phyloP scores from a whole-genome alignment of 2,888 invertebrate genomes.

The Allacma fusca region DNA sequence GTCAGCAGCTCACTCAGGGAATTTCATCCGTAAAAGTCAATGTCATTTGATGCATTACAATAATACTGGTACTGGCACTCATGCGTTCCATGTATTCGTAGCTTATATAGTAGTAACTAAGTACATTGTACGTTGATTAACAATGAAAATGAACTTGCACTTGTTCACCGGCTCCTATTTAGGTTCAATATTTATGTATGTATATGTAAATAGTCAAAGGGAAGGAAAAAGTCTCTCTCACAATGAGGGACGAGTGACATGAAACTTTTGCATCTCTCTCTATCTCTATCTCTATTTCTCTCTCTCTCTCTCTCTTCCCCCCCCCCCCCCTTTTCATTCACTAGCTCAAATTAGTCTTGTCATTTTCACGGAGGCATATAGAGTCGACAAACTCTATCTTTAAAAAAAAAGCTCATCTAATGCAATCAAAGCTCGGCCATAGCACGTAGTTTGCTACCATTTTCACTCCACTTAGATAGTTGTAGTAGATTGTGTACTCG shows the following conservation, averaged over 20 bases:
- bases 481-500: too few relatives aligned
- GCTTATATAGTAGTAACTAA: neutral
- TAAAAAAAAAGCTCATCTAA: constrained; percentile 22
- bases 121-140: constrained; percentile 8
- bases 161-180: constrained; percentile 1
- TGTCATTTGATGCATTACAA: constrained; percentile 23
- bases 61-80: neutral
- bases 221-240: constrained; percentile 13
- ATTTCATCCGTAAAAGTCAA: constrained; percentile 18
- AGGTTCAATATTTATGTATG: constrained; percentile 3
- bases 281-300: neutral
- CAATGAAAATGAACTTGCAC: constrained; percentile 41
- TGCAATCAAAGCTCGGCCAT: neutral
- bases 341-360: constrained; percentile 41
- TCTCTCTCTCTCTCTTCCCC: neutral
- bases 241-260: constrained; percentile 12
- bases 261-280: constrained; percentile 2
- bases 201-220: neutral
- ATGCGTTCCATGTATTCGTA: neutral
- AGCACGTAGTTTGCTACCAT: neutral
- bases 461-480: too few relatives aligned
- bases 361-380: constrained; percentile 36
- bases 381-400: constrained; percentile 46
- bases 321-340: neutral
- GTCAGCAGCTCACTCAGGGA: neutral